These are phyloP conservation scores for Engraulis encrasicolus DNA, from an alignment of 2,113 vertebrate genomes.

Conservation along the genomic window DNA sequence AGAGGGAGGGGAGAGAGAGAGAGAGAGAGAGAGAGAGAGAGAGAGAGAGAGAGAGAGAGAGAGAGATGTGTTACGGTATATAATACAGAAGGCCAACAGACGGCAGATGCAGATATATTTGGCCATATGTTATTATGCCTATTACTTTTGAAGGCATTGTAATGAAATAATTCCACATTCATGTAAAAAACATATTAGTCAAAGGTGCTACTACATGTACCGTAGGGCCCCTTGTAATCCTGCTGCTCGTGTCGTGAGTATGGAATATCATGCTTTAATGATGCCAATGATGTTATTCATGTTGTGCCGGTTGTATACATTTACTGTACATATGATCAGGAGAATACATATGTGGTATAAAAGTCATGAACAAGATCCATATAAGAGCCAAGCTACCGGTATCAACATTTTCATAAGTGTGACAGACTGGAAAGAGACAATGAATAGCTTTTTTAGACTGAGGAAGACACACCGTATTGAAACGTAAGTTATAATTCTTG, in stretches of 20 bases:
- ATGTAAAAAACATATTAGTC: slow-evolving; percentile 47
- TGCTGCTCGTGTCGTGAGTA: slow-evolving; percentile 51
- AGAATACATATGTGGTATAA: not conserved
- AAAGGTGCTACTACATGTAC: slow-evolving; percentile 44
- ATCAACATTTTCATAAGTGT: not conserved
- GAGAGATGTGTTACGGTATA: not conserved
- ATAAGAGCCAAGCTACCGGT: not conserved
- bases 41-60: not conserved
- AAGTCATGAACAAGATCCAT: not conserved
- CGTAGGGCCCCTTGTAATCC: slow-evolving; percentile 39
- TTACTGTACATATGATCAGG: not conserved
- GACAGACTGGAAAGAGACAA: too few relatives aligned
- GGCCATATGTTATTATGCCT: slow-evolving; percentile 43
- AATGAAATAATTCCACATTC: slow-evolving; percentile 52
- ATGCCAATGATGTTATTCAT: not conserved
- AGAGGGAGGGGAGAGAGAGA: slow-evolving; percentile 3
- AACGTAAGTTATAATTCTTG: too few relatives aligned
- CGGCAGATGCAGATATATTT: slow-evolving; percentile 38
- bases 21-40: slow-evolving; percentile 16
- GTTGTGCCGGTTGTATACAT: not conserved
- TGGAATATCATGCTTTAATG: too few relatives aligned
- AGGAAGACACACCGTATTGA: too few relatives aligned
- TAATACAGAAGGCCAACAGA: not conserved
- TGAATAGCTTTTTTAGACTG: too few relatives aligned
- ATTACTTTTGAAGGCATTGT: slow-evolving; percentile 39